phyloP scores from a whole-genome alignment of 2,113 vertebrate species.

The Puma concolor region DNA sequence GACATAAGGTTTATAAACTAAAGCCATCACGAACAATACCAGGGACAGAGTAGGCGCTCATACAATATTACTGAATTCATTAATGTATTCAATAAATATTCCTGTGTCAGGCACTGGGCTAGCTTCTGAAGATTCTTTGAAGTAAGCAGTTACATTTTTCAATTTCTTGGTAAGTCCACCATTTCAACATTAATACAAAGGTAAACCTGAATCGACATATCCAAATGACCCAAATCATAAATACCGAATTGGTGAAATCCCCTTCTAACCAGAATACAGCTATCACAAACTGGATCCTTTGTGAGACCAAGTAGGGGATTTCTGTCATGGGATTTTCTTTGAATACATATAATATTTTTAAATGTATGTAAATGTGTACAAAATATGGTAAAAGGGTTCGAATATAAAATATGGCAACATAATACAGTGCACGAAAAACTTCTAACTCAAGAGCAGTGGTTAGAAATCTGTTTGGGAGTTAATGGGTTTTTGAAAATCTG shows the following conservation, averaged over 20 bases:
- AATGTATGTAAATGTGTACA: constrained; percentile 19
- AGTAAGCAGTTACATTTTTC: not conserved
- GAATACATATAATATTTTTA: not conserved
- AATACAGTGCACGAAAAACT: not conserved
- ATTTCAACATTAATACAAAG: constrained; percentile 32
- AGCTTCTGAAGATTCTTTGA: constrained; percentile 5
- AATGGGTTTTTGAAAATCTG: constrained; percentile 35
- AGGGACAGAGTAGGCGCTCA: not conserved
- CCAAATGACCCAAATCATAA: not conserved
- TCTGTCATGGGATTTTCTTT: not conserved
- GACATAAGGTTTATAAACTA: too few species aligned
- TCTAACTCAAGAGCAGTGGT: not conserved
- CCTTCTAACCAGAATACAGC: not conserved
- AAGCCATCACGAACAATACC: not conserved
- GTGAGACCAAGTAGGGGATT: not conserved
- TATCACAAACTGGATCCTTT: not conserved
- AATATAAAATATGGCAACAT: not conserved
- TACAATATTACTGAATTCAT: not conserved
- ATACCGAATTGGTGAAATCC: not conserved
- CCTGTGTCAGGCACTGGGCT: not conserved
- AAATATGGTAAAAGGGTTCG: not conserved
- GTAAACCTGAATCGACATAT: not conserved
- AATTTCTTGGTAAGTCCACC: not conserved
- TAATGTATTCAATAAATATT: not conserved
- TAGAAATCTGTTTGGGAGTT: not conserved